These are phyloP conservation scores for Drosophila micromelanica DNA, from an alignment of 1,140 invertebrate species.

Conservation along the genomic window DNA sequence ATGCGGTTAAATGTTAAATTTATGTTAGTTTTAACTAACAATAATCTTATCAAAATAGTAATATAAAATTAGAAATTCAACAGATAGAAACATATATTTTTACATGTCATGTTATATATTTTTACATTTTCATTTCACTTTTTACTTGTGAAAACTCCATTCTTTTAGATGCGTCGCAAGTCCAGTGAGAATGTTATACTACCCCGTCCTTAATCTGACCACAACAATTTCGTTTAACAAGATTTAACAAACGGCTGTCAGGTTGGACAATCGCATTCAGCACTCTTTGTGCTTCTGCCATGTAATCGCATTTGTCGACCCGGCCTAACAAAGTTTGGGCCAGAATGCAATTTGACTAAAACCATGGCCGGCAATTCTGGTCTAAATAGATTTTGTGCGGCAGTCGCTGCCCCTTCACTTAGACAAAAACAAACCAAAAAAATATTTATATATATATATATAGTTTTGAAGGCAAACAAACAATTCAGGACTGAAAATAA, in stretches of 20 bases:
- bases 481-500: conserved; percentile 58
- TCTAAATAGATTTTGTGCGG: conserved; percentile 57
- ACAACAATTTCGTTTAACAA: not conserved
- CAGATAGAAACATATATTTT: no score
- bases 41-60: no score
- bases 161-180: not conserved
- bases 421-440: not conserved
- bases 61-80: no score
- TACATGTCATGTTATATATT: no score
- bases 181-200: not conserved
- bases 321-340: conserved; percentile 24
- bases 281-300: conserved; percentile 37
- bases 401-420: conserved; percentile 4
- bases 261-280: not conserved
- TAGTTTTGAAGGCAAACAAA: conserved; percentile 29
- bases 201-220: not conserved
- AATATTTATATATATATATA: no score
- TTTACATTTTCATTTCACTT: no score
- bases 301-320: conserved; percentile 70
- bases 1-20: no score
- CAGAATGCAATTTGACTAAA: conserved; percentile 68
- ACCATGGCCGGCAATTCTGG: conserved; percentile 49
- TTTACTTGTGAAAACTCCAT: no score
- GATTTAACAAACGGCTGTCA: not conserved
- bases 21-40: no score